Base-by-base conservation (phyloP, 1,140 invertebrate species). In the Heliothis virescens region DNA sequence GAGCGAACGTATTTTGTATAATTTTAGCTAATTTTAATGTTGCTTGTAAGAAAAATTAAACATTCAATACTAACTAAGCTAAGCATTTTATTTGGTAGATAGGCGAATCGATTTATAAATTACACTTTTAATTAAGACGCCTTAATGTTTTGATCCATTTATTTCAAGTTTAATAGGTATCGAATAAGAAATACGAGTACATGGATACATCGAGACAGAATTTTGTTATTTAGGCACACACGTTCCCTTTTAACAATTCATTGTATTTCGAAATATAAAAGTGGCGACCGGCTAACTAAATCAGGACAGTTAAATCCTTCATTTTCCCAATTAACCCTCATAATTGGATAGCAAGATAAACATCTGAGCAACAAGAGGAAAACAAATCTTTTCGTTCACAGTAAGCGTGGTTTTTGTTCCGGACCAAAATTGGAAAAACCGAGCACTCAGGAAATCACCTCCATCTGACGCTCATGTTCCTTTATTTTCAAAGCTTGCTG, bases 261-360 rank as follows among this genome's bases (percentile, higher is more conserved):
- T 15, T 29, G 29, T 29, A 62, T 3, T 5, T 41, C n/a, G 15
- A 11, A 47, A 34, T 41, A 47, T 16, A 34, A 63, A 47, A 47
- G 34, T 65, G 55, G 55, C 18, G n/a, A 47, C 34, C n/a, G 62
- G 62, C n/a, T 11, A 34, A 47, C 21, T 3, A 52, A 76, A 76
- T 63, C 50, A 52, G 73, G 10, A 63, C 59, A 76, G 41, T 63
- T 63, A 76, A 76, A 59, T 76, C 59, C 21, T 63, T 76, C 48
- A 62, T 63, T 76, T 76, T 60, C 73, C 41, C 73, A 76, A 76
- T 76, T 76, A 76, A 60, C 59, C 73, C 73, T 76, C 73, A 76
- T 76, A 76, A 76, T 76, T 76, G 73, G 18, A 48, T 34, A 59
- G 34, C 47, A 62, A 52, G 18, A 26, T 60, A 63, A 50, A 59